A percentile compares a stretch with the other conserved stretches of the same genome.
Conservation (phyloP, 2,113 vertebrate species). For the Pantherophis guttatus region DNA sequence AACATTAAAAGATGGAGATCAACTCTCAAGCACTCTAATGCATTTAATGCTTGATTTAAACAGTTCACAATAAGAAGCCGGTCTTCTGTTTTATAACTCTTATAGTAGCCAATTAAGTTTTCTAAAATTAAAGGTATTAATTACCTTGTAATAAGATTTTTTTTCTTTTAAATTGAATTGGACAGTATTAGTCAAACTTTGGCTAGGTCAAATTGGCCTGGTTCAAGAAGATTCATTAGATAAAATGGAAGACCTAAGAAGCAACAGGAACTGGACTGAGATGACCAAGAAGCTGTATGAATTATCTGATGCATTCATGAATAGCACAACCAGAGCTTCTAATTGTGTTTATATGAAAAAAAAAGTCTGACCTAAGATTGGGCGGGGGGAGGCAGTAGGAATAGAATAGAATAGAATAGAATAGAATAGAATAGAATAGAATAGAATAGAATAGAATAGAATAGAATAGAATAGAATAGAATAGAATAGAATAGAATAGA, state of each 20-base stretch:
- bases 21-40: background rate
- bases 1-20: background rate
- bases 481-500: too few relatives aligned
- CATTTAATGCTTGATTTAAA: background rate
- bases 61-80: background rate
- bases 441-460: too few relatives aligned
- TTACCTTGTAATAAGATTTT: background rate
- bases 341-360: background rate
- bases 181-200: background rate
- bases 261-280: background rate
- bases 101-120: background rate
- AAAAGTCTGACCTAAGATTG: background rate
- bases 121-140: background rate
- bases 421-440: too few relatives aligned
- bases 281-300: background rate
- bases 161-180: background rate
- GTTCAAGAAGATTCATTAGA: background rate
- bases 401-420: too few relatives aligned
- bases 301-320: background rate
- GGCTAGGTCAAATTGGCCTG: background rate
- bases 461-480: too few relatives aligned
- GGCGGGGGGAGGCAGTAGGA: background rate
- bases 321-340: background rate
- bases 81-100: background rate
- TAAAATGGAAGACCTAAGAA: background rate